Evolutionary conservation across 2,113 vertebrate genomes (phyloP).

Genomic region (Syngnathus scovelli): DNA sequence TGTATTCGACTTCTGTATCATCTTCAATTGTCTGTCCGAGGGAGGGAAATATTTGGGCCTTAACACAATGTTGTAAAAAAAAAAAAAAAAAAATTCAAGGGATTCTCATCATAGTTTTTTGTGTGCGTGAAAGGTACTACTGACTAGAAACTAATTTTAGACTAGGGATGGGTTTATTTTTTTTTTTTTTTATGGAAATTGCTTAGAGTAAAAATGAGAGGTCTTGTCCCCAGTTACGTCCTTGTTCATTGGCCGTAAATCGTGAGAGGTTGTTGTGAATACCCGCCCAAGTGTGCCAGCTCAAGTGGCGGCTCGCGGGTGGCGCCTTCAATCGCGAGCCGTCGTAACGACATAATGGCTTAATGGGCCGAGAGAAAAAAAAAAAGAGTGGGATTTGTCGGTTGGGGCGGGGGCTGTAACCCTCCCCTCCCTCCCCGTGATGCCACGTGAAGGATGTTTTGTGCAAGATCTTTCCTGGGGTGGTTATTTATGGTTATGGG

Average conservation of each 20-base stretch:
- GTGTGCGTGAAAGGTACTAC: not conserved
- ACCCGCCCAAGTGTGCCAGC: conserved; percentile 29
- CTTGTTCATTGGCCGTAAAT: conserved; percentile 12
- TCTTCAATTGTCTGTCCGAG: no score
- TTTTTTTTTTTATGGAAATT: not conserved
- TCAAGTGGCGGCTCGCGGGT: conserved; percentile 55
- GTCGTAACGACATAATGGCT: conserved; percentile 49
- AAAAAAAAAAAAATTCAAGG: no score
- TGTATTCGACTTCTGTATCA: no score
- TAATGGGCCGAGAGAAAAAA: conserved; percentile 51
- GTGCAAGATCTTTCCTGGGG: conserved; percentile 56
- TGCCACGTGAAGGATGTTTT: conserved; percentile 59
- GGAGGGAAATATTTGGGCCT: no score
- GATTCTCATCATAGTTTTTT: no score
- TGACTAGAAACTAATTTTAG: not conserved
- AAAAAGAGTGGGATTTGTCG: conserved; percentile 58
- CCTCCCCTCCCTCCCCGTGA: conserved; percentile 46
- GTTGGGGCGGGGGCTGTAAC: conserved; percentile 38
- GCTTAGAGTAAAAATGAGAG: not conserved
- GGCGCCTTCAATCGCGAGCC: conserved; percentile 44
- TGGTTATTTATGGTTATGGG: conserved; percentile 59
- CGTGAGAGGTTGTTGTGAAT: not conserved
- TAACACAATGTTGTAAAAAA: no score
- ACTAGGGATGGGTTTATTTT: not conserved
- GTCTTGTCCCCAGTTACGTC: not conserved